Base-by-base conservation (phyloP, 2,888 invertebrate species). In the Drosophila hamatofila region DNA sequence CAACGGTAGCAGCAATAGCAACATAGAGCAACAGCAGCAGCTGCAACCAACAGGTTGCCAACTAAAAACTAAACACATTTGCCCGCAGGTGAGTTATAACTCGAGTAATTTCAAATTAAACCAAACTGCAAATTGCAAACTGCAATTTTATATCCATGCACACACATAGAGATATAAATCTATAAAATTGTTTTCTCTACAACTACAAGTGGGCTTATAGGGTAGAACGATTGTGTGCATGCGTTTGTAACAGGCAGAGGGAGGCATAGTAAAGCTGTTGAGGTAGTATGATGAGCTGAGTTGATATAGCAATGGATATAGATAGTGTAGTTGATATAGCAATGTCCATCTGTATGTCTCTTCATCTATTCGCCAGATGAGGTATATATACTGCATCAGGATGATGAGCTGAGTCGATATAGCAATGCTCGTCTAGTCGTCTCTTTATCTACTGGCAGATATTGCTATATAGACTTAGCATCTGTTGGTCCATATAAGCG, bases 1-100 rank as follows among this genome's bases (percentile, higher is more conserved):
- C 62, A 73, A 57, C 25, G 69, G 23, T 46, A 46, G 25, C 25
- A 65, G 25, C 35, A 58, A 12, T 33, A 54, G 3, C 51, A 60
- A 58, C 41, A 49, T 35, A 56, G 14, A 56, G 14, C 41, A 27
- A 14, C 52, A 37, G 30, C 46, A 65, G 30, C 75, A 37, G 68
- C 63, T 52, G 64, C 64, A 69, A 23, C 81, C 84, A 82, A 82
- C 87, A 87, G 84, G 88, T 87, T 84, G 79, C 56, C 56, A 39
- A 64, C 49, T 42, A 55, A 14, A 16, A 49, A 58, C 35, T 51
- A 51, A 25, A 21, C 23, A 58, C 11, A 52, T n/a, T 73, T 21
- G 35, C 12, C 52, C 25, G 30, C 35, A 57, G 80, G 77, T 77
- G 23, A 75, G 80, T 57, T 68, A 68, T 39, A 30, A 16, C 39